Conservation (phyloP, 2,113 vertebrate species). For the Carettochelys insculpta region DNA sequence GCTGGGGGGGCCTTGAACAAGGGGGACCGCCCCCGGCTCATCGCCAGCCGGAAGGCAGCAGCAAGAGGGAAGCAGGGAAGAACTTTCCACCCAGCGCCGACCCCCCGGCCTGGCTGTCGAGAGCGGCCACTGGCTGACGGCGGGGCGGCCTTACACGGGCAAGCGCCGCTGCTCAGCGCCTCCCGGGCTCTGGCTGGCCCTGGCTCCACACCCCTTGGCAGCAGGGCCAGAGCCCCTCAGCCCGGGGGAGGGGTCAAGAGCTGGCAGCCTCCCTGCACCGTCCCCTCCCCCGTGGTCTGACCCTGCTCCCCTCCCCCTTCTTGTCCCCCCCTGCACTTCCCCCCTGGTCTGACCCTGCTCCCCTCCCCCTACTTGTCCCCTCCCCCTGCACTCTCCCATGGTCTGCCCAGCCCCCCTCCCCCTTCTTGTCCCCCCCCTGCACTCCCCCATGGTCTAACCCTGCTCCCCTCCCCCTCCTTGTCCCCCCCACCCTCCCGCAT, state of each 20-base stretch:
- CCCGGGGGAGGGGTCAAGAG: accelerated
- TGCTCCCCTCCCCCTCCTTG: too few species aligned
- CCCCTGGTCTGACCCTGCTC: too few species aligned
- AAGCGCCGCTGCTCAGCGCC: background rate
- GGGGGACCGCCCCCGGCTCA: background rate
- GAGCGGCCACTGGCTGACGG: background rate
- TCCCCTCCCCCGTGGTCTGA: background rate
- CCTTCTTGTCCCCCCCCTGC: too few species aligned
- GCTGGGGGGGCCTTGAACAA: background rate
- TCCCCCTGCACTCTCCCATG: too few species aligned
- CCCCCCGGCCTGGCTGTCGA: background rate
- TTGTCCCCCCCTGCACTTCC: too few species aligned
- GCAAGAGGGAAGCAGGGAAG: background rate
- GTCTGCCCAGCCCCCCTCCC: too few species aligned
- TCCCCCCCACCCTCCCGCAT: too few species aligned
- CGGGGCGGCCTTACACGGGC: slow-evolving; percentile 53
- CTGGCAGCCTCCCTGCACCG: accelerated
- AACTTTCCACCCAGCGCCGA: slow-evolving; percentile 30
- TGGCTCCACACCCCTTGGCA: background rate
- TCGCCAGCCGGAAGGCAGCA: background rate
- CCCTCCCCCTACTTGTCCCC: too few species aligned
- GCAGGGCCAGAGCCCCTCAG: background rate
- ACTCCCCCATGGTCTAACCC: too few species aligned
- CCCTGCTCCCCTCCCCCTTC: too few species aligned
- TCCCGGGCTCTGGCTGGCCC: slow-evolving; percentile 25